Conservation (phyloP, 35 echinoderm and acorn worm species). For the Anneissia japonica region DNA sequence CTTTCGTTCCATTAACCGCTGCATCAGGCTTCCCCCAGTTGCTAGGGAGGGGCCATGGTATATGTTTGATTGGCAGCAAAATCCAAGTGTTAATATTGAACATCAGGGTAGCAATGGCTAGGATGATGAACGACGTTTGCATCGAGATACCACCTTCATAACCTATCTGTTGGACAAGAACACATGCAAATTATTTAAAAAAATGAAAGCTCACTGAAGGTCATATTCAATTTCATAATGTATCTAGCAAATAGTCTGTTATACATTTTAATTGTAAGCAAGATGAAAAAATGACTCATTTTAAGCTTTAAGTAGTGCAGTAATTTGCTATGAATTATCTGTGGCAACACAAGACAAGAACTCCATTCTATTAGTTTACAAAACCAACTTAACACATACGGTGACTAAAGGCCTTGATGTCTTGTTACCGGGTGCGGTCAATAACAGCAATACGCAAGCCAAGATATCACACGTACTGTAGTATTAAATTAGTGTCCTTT, state of each 20-base stretch:
- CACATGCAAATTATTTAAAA: too few species aligned
- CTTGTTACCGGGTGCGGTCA: too few species aligned
- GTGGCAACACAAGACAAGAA: neutral
- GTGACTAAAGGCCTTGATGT: too few species aligned
- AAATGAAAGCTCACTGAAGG: neutral
- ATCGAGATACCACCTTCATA: conserved; percentile 22
- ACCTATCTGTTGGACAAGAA: neutral
- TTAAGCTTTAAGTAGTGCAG: neutral
- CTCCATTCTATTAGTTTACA: too few species aligned
- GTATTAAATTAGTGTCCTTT: too few species aligned
- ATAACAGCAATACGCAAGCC: too few species aligned
- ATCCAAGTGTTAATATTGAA: conserved; percentile 33
- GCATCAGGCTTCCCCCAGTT: neutral
- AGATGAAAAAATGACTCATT: neutral
- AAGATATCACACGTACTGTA: too few species aligned
- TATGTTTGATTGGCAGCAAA: conserved; percentile 13
- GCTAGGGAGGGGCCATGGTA: conserved; percentile 31
- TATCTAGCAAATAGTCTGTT: neutral
- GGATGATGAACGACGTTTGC: conserved; percentile 21
- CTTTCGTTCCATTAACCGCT: neutral
- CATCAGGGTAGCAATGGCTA: neutral
- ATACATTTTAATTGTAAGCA: neutral
- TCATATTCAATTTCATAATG: neutral
- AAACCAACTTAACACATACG: too few species aligned
- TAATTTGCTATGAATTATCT: neutral